Evolutionary conservation across 1,140 invertebrate genomes (phyloP), one percentile per base, ranked within the genome.

Genomic region (Procambarus virginalis): DNA sequence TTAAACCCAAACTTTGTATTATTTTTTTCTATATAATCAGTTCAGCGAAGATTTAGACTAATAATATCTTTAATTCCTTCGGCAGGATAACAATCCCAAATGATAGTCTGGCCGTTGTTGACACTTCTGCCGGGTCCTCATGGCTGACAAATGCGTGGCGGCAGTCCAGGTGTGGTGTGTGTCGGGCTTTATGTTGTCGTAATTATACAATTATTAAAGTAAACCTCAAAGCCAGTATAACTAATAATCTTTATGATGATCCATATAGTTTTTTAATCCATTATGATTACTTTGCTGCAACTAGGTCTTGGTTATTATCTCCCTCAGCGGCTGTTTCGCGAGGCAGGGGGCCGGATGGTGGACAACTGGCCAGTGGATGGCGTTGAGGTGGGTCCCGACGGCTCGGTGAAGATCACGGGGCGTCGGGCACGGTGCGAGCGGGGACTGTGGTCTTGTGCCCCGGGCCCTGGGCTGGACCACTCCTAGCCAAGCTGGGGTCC

Each of bases 91-190:
- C 20, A 12, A 17, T 83, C 8, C 70, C 70, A n/a, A 2, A 49
- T 6, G 48, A 76, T 34, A 22, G 49, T 12, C n/a, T 49, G 12
- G 80, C 49, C 22, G 48, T 89, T 9, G 12, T 89, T 64, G 86
- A 89, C 68, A 79, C 79, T 0, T 76, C 48, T 22, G 86, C 68
- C 1, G 86, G 86, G 68, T 89, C 5, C 60, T 89, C 10, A 76
- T 89, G 86, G 86, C 86, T 14, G 86, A 89, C 55, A 89, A 89
- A 55, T 89, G 86, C 22, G n/a, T 89, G 58, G 46, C 51, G 12
- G 51, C 86, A 1, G n/a, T 89, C 8, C 79, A 83, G 86, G 86
- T 89, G 45, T 46, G 86, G 45, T 46, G 86, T 60, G 17, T 70
- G 55, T 17, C 51, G 60, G 60, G 14, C 12, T 9, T 6, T 58